Conservation (phyloP, 2,113 vertebrate species). For the Oncorhynchus keta region DNA sequence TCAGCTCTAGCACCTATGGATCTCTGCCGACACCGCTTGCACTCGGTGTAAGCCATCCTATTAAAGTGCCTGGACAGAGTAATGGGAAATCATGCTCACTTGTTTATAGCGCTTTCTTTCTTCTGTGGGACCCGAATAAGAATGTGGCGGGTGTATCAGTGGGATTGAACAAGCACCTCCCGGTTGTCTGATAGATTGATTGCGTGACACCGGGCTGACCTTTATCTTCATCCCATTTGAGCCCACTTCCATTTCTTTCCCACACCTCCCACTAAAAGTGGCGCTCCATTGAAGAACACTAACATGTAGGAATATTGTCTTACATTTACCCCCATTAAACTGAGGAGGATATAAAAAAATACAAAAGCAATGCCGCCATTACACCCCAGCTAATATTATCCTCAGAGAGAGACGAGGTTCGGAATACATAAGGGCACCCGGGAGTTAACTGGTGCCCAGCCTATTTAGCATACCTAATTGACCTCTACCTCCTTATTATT, state of each 20-base stretch:
- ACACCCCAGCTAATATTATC: slow-evolving; percentile 50
- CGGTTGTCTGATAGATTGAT: slow-evolving; percentile 57
- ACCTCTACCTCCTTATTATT: slow-evolving; percentile 58
- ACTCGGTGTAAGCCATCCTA: slow-evolving; percentile 1
- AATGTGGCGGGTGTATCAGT: slow-evolving; percentile 20
- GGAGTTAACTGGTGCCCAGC: slow-evolving; percentile 41
- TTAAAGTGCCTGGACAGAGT: slow-evolving; percentile 31
- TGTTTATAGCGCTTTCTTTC: slow-evolving; percentile 18
- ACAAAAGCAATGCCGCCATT: slow-evolving; percentile 34
- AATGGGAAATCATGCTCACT: slow-evolving; percentile 37
- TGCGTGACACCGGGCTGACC: slow-evolving; percentile 54
- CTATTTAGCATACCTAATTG: slow-evolving; percentile 65
- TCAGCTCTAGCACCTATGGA: slow-evolving; percentile 4
- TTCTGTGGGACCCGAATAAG: slow-evolving; percentile 20
- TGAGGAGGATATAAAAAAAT: slow-evolving; percentile 47
- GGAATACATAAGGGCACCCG: slow-evolving; percentile 65
- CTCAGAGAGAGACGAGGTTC: slow-evolving; percentile 47
- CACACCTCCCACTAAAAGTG: slow-evolving; percentile 51
- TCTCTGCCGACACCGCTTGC: background rate
- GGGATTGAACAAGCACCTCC: slow-evolving; percentile 33
- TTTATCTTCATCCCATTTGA: slow-evolving; percentile 53
- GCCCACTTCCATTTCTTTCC: slow-evolving; percentile 55
- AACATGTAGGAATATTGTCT: slow-evolving; percentile 60
- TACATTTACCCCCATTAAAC: slow-evolving; percentile 52
- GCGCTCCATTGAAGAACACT: slow-evolving; percentile 46